Base-by-base conservation (phyloP, 2,888 invertebrate genomes). In the Aplocera efformata region DNA sequence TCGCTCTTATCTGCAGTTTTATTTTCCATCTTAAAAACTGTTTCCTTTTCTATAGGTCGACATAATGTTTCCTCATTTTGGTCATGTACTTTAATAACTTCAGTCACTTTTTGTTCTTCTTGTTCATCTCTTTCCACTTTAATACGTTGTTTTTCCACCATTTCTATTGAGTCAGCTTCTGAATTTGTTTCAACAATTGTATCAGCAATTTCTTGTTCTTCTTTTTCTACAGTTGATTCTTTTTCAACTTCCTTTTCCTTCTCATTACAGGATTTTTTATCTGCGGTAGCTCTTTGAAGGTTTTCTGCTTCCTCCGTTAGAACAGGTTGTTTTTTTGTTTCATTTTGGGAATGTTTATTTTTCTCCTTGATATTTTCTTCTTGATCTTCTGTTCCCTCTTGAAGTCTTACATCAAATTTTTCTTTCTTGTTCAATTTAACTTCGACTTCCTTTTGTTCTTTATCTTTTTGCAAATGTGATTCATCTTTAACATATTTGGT, bases 301-400 rank as follows among this genome's bases (percentile, higher is more conserved):
- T n/a, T n/a, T n/a, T n/a, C n/a, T n/a, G n/a, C n/a, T n/a, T n/a
- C n/a, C n/a, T n/a, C n/a, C n/a, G n/a, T n/a, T n/a, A n/a, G n/a
- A n/a, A n/a, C n/a, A n/a, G n/a, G n/a, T n/a, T n/a, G n/a, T n/a
- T 43, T 36, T n/a, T 26, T 1, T 23, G 34, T n/a, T n/a, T n/a
- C n/a, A n/a, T n/a, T n/a, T n/a, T n/a, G n/a, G n/a, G n/a, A n/a
- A n/a, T n/a, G n/a, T n/a, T n/a, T 30, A 22, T 13, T 7, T 21
- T 36, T 26, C 22, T 41, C 22, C 10, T 30, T 34, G 6, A 9
- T n/a, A 6, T 17, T 17, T 27, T 21, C 21, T 40, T 50, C 25
- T 23, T 50, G 42, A 24, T 59, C 34, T 26, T 37, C n/a, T n/a
- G n/a, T n/a, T n/a, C n/a, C 33, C 10, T 25, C 20, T 28, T 21